Evolutionary conservation across 1,140 invertebrate species (phyloP).

Genomic region (Pissodes strobi): DNA sequence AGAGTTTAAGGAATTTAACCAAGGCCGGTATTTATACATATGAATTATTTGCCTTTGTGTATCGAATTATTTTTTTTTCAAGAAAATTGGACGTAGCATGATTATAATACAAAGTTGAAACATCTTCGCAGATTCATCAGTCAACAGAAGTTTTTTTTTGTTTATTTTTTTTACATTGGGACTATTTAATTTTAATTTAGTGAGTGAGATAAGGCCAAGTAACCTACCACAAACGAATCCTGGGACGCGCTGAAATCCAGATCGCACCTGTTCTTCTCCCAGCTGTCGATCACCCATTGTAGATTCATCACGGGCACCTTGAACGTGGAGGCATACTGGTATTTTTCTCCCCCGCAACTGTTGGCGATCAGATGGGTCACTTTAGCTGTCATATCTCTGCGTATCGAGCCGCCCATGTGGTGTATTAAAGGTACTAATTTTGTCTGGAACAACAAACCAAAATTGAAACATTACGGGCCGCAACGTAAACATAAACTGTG

Average conservation of each 20-base stretch:
- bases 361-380: constrained; percentile 93
- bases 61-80: too few relatives aligned
- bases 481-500: constrained; percentile 2
- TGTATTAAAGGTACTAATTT: constrained; percentile 85
- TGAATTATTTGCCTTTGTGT: too few relatives aligned
- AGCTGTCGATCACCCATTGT: constrained; percentile 85
- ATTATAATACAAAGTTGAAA: too few relatives aligned
- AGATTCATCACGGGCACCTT: constrained; percentile 85
- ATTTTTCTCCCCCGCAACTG: constrained; percentile 84
- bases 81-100: too few relatives aligned
- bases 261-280: constrained; percentile 71
- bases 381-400: constrained; percentile 83
- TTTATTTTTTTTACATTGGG: too few relatives aligned
- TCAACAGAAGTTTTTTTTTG: too few relatives aligned
- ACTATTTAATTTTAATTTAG: too few relatives aligned
- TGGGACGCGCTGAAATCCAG: constrained; percentile 68
- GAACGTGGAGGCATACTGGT: constrained; percentile 84
- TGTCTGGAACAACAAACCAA: constrained; percentile 64
- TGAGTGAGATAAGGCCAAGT: background rate
- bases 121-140: too few relatives aligned
- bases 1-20: too few relatives aligned
- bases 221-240: constrained; percentile 71
- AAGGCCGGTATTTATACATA: too few relatives aligned
- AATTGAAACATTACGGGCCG: background rate
- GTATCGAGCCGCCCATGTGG: constrained; percentile 92